Conservation (phyloP, 2,888 invertebrate species). For the Polydesmus complanatus region DNA sequence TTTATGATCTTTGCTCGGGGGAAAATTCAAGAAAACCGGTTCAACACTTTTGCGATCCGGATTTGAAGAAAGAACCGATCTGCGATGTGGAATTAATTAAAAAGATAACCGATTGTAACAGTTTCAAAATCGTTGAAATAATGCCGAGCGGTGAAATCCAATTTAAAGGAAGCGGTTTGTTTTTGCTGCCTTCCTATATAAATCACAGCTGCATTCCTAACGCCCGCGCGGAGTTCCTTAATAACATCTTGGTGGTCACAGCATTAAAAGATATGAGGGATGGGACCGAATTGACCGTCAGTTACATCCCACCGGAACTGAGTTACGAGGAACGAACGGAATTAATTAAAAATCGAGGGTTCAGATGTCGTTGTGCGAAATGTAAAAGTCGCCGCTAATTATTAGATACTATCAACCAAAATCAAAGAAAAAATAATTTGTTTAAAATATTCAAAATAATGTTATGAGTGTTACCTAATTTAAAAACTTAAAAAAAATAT, state of each 20-base stretch:
- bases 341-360: not conserved
- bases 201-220: slow-evolving; percentile 6
- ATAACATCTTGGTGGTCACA: slow-evolving; percentile 1
- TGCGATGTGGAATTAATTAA: not conserved
- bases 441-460: too few species aligned
- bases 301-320: not conserved
- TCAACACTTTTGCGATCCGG: not conserved
- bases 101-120: not conserved
- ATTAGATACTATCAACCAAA: too few species aligned
- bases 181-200: not conserved
- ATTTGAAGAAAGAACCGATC: slow-evolving; percentile 7
- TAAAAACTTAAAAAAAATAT: too few species aligned
- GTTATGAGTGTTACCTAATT: too few species aligned
- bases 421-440: too few species aligned
- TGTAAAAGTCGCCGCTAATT: not conserved
- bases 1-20: not conserved
- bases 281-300: not conserved
- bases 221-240: not conserved
- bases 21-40: not conserved
- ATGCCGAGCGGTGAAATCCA: not conserved
- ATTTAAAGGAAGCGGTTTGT: not conserved
- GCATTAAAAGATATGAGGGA: not conserved
- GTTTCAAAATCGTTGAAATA: too few species aligned
- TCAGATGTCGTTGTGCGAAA: not conserved
- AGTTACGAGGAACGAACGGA: not conserved